Percentiles rank a stretch among this genome's conserved stretches.
Evolutionary conservation across 2,888 invertebrate genomes (phyloP).

Genomic region (Oscheius sp.): DNA sequence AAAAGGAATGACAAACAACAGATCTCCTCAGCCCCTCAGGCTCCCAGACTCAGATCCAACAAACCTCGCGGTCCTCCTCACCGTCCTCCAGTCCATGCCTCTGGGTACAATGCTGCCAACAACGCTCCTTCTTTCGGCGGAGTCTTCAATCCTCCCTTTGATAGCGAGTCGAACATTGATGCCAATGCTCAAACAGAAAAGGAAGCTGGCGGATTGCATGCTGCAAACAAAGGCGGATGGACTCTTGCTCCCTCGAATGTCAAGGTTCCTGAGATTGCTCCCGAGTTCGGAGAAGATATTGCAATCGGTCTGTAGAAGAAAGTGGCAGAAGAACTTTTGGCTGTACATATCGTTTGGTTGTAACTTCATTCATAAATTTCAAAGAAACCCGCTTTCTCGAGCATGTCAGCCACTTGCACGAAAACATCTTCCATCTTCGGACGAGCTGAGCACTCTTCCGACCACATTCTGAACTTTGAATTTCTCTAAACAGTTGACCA

Average conservation of each 20-base stretch:
- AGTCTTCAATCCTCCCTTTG: constrained; percentile 20
- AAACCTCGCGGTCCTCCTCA: constrained; percentile 1
- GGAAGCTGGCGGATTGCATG: not conserved
- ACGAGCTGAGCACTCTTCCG: constrained; percentile 4
- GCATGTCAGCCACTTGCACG: not conserved
- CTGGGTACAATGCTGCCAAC: constrained; percentile 19
- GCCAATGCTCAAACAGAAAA: not conserved
- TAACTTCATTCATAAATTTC: constrained; percentile 14
- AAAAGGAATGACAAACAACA: constrained; percentile 1
- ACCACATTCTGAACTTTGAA: constrained; percentile 19
- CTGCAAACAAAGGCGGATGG: not conserved
- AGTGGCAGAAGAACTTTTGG: not conserved
- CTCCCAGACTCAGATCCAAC: not conserved
- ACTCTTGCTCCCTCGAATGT: constrained; percentile 1
- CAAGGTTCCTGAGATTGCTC: not conserved
- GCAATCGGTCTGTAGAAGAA: not conserved
- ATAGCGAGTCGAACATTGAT: constrained; percentile 2
- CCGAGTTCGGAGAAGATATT: constrained; percentile 22
- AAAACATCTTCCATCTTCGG: constrained; percentile 31
- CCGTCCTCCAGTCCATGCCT: constrained; percentile 9
- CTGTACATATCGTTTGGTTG: constrained; percentile 2
- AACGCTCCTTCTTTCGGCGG: constrained; percentile 14
- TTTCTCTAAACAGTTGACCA: not conserved
- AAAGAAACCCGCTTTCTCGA: constrained; percentile 20
- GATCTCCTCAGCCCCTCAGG: not conserved